Conservation (phyloP, 2,113 vertebrate species). For the Tragelaphus buxtoni region DNA sequence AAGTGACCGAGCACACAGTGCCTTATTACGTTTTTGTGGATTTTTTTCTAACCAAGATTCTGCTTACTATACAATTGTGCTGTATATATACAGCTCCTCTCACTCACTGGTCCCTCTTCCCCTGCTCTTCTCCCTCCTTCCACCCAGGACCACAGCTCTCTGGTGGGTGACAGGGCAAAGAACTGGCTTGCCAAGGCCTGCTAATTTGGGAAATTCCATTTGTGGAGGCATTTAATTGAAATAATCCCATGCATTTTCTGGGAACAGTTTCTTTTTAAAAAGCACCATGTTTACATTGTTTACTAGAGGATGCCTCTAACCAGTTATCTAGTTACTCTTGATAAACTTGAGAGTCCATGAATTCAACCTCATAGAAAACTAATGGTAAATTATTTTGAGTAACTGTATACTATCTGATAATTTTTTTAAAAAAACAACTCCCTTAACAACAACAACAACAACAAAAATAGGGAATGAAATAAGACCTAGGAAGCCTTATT, state of each 20-base stretch:
- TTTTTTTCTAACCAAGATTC: neutral
- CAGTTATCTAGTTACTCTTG: slow-evolving; percentile 41
- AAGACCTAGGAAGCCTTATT: slow-evolving; percentile 27
- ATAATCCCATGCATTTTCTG: neutral
- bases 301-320: slow-evolving; percentile 19
- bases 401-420: neutral
- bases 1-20: neutral
- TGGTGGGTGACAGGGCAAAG: neutral
- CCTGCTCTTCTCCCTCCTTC: neutral
- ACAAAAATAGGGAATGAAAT: slow-evolving; percentile 56
- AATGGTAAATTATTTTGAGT: neutral
- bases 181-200: neutral
- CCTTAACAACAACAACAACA: neutral
- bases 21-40: neutral
- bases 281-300: neutral
- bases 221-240: neutral
- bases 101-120: neutral
- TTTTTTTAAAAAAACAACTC: neutral
- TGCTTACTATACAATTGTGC: neutral
- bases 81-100: neutral
- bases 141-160: neutral
- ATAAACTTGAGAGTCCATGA: slow-evolving; percentile 17
- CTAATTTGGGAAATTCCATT: neutral
- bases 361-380: slow-evolving; percentile 30
- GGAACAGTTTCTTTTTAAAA: slow-evolving; percentile 13